Base-by-base conservation (phyloP, 2,888 invertebrate genomes). In the Machimus rusticus region DNA sequence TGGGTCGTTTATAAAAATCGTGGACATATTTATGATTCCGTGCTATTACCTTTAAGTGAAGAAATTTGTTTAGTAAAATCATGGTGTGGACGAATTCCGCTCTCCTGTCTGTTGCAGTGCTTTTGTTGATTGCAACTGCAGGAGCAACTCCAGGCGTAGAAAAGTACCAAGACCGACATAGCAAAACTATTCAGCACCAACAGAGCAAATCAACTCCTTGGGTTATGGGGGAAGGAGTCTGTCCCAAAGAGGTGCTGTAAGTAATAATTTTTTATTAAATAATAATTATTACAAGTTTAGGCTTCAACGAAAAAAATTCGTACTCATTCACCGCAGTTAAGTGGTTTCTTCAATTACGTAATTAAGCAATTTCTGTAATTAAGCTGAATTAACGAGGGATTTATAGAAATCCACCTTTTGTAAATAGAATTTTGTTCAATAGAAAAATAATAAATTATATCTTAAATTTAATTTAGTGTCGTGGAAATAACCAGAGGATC, bases 181-280 rank as follows among this genome's bases (percentile, higher is more conserved):
- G 82, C 23, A 57, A 57, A 82, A 19, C 55, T 51, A 51, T 81
- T 46, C 16, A 51, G 5, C 5, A 23, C 6, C 31, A 55, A 51
- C 51, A 81, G 9, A 28, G 12, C 2, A 81, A 81, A 23, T 16
- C 23, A 6, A n/a, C 5, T 16, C 6, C 46, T 8, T 31, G n/a
- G 9, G 23, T 12, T 28, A 31, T 31, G 57, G 19, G 37, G 0
- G 16, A n/a, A 66, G 82, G 82, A 31, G 37, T 14, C n/a, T 82
- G 82, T 37, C n/a, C n/a, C 4, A 57, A 57, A n/a, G 66, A 57
- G n/a, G 79, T 79, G 14, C 79, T 55, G 79, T 79, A 79, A 79
- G 79, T 79, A 79, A 19, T 16, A 5, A 34, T 34, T 34, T 34
- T 4, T 34, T 34, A 6, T 46, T 16, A n/a, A n/a, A n/a, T n/a